Evolutionary conservation across 2,888 invertebrate species (phyloP).

Genomic region (Perdita meconis): DNA sequence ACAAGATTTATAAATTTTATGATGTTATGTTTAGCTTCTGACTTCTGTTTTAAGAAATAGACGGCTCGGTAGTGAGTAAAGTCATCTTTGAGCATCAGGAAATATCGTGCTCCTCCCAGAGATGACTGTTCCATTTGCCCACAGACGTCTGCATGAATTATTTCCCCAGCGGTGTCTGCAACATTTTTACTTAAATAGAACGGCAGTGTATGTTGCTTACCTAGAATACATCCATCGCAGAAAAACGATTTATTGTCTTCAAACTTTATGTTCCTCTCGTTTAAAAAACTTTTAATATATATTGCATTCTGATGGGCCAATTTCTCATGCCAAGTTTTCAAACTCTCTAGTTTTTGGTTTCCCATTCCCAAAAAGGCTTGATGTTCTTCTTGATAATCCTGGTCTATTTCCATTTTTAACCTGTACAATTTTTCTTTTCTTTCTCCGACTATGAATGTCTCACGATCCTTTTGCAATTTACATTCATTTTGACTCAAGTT

Average conservation of each 20-base stretch:
- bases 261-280: not conserved
- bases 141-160: constrained; percentile 3
- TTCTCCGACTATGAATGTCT: not conserved
- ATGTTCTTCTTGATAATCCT: not conserved
- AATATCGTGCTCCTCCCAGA: constrained; percentile 1
- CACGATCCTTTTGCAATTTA: not conserved
- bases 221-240: not conserved
- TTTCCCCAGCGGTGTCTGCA: not conserved
- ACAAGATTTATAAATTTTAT: not conserved
- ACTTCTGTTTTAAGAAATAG: not conserved
- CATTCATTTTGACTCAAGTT: not conserved
- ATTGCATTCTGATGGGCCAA: not conserved
- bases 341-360: not conserved
- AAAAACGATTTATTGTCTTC: not conserved
- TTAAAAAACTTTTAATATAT: not conserved
- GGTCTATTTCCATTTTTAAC: not conserved
- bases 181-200: not conserved
- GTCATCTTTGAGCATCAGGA: not conserved
- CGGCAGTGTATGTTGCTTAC: not conserved
- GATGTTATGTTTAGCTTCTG: not conserved
- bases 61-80: not conserved
- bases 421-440: not conserved
- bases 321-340: not conserved
- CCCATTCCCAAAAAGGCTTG: not conserved
- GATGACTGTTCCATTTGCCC: constrained; percentile 1